Base-by-base conservation (phyloP, 2,797 vertebrate species). In the Tiaroga cobitis region DNA sequence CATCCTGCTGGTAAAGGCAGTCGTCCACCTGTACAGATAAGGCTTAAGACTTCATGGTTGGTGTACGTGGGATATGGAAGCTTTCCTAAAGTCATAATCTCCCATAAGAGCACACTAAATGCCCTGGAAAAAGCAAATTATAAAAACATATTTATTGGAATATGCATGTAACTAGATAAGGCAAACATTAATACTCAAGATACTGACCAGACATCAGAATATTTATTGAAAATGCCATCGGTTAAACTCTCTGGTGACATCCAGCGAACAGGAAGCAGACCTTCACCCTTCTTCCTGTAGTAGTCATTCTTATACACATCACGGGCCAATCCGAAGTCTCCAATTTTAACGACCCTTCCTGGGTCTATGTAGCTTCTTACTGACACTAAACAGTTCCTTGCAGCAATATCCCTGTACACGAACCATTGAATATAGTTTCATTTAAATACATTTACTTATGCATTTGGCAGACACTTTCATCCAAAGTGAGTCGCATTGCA, bases 241-340 rank as follows among this genome's bases (percentile, higher is more conserved):
- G 93, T 87, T 61, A 96, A 89, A 86, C 95, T 96, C 90, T 96
- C 95, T 18, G 94, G 95, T 89, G 95, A 92, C 95, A 96, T 96
- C 95, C 96, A 96, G 86, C 94, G 92, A 39, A 96, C 92, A 51
- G 95, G 96, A 1, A 96, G 92, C 15, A 95, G 81, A 1, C 95
- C 95, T 91, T 96, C 95, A 49, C 95, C 95, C 82, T 89, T 94
- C 89, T 96, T 96, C 70, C 95, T 95, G 24, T 96, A 96, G 81
- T 96, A 95, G 88, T 96, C 93, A 19, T 93, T 95, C 93, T 95
- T 95, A 87, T 96, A 96, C 86, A 95, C 88, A 78, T 96, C 95
- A 75, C 95, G 93, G 1, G 94, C 93, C 1, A 96, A 93, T 82
- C 95, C 95, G 78, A 96, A 96, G 82, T 96, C 95, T 29, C 94